Evolutionary conservation across 2,797 vertebrate species (phyloP).

Genomic region (Eulemur coronatus): DNA sequence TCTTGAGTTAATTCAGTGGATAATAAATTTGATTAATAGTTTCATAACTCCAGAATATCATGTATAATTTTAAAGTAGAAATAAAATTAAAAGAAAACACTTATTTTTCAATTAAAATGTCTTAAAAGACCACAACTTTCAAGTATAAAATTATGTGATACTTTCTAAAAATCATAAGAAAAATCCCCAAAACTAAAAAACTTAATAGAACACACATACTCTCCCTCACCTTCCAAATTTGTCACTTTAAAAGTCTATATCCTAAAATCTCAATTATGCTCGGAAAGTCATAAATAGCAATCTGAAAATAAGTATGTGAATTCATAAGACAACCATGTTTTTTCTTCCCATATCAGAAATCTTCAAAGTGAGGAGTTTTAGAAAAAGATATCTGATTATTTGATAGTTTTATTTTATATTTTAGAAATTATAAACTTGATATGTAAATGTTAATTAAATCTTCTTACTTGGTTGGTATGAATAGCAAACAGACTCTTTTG

Average conservation of each 20-base stretch:
- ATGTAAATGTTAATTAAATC: background rate
- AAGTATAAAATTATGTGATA: background rate
- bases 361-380: background rate
- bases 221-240: background rate
- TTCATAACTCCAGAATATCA: background rate
- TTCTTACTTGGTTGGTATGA: background rate
- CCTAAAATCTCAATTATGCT: background rate
- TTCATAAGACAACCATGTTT: background rate
- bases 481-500: background rate
- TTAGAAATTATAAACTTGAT: background rate
- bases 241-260: background rate
- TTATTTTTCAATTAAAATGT: background rate
- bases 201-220: background rate
- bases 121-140: background rate
- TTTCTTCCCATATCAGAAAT: background rate
- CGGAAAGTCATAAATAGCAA: background rate
- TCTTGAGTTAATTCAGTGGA: background rate
- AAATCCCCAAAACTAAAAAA: background rate
- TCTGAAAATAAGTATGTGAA: background rate
- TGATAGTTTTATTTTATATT: background rate
- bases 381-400: background rate
- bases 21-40: background rate
- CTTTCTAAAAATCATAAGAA: background rate
- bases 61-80: background rate
- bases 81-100: background rate